Base-by-base conservation (phyloP, 2,888 invertebrate species). In the Hylaea fasciaria region DNA sequence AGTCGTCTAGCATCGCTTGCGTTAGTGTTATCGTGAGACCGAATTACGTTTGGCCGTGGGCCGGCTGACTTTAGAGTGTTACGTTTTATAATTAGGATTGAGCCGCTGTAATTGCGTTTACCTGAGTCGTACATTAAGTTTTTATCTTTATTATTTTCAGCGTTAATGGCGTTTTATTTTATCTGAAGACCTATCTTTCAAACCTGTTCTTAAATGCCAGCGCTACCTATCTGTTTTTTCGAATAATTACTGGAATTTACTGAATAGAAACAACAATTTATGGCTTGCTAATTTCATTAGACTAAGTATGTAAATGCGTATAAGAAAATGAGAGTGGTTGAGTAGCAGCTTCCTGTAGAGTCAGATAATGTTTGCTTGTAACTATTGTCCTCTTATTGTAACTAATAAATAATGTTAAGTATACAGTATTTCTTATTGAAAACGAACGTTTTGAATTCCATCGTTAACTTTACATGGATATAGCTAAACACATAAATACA, bases 1-100 rank as follows among this genome's bases (percentile, higher is more conserved):
- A n/a, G 29, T 46, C 32, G 14, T 3, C 11, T 35, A 17, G 14
- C 13, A 13, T 32, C 13, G 29, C 1, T 16, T 37, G 45, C 22
- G 45, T 54, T 46, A 54, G 40, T 44, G 56, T 56, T 49, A 56
- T 49, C 49, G 49, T 49, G 44, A 22, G 56, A 56, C 56, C 22
- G 41, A 51, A n/a, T 32, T 43, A 32, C 32, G 17, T 43, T 47
- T 35, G 7, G 16, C 28, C 16, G 16, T n/a, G n/a, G n/a, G n/a
- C n/a, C 47, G 32, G 12, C 50, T 41, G 28, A 13, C 17, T 17
- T 22, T n/a, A 9, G 14, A 29, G 28, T 40, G 11, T 50, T 37
- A 50, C 14, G 50, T 43, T 43, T 43, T 50, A 39, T 45, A 45
- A 45, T 39, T 9, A 50, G 16, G 12, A 45, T 32, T 55, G 17